Percentiles rank a stretch among this genome's conserved stretches.
These are phyloP conservation scores for Artemisiospiza belli DNA, from an alignment of 2,113 vertebrate species.

Conservation along the genomic window DNA sequence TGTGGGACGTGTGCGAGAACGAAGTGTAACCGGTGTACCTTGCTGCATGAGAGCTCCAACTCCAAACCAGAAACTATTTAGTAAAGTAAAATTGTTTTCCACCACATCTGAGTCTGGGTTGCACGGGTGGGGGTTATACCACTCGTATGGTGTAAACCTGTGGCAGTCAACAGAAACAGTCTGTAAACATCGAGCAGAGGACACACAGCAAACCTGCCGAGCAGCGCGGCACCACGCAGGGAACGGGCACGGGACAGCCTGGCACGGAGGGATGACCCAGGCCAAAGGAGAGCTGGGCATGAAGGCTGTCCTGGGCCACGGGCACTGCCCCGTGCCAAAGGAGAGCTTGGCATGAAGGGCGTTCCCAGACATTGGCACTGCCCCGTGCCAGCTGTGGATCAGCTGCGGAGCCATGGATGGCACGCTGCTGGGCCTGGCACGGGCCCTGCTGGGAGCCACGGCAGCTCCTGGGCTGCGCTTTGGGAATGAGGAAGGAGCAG, in stretches of 20 bases:
- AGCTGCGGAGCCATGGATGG: not conserved
- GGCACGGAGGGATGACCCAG: not conserved
- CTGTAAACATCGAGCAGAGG: slow-evolving; percentile 69
- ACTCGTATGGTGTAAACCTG: slow-evolving; percentile 99
- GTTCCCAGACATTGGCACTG: not conserved
- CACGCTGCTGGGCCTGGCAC: not conserved
- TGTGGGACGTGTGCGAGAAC: slow-evolving; percentile 76
- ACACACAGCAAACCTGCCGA: slow-evolving; percentile 36
- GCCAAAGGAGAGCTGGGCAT: fast-evolving
- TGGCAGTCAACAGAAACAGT: slow-evolving; percentile 77
- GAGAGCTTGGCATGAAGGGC: fast-evolving
- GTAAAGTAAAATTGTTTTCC: slow-evolving; percentile 99
- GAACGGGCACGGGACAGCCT: not conserved
- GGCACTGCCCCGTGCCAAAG: not conserved
- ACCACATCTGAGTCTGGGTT: slow-evolving; percentile 98
- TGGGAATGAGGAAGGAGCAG: not conserved
- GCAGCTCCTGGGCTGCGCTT: not conserved
- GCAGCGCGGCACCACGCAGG: not conserved
- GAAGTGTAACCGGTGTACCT: slow-evolving; percentile 83
- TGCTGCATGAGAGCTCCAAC: slow-evolving; percentile 99
- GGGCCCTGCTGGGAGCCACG: not conserved
- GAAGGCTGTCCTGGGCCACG: fast-evolving
- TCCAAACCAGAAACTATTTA: slow-evolving; percentile 99
- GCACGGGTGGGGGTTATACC: slow-evolving; percentile 99
- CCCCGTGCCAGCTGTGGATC: not conserved